A percentile compares a stretch with the other conserved stretches of the same genome.
These are phyloP conservation scores for Ostrea edulis DNA, from an alignment of 1,140 invertebrate genomes.

Conservation along the genomic window DNA sequence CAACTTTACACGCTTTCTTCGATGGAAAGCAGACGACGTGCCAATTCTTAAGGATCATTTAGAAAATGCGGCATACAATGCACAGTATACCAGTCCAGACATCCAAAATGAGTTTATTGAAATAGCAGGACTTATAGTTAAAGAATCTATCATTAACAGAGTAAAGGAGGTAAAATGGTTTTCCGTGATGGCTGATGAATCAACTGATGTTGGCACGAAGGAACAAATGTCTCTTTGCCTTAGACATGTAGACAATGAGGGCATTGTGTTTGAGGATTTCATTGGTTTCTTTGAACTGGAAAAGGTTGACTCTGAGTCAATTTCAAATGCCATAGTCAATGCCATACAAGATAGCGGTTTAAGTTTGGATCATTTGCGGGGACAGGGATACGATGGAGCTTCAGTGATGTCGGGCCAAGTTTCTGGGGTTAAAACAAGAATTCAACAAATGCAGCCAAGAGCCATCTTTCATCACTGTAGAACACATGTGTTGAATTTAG, in stretches of 20 bases:
- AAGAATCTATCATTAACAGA: background rate
- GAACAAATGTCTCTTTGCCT: slow-evolving; percentile 46
- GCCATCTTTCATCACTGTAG: background rate
- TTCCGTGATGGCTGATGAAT: slow-evolving; percentile 51
- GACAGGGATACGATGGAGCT: background rate
- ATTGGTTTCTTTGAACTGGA: background rate
- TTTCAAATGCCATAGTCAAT: slow-evolving; percentile 12
- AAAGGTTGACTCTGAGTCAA: slow-evolving; percentile 16
- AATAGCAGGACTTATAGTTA: slow-evolving; percentile 35
- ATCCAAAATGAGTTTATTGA: slow-evolving; percentile 54
- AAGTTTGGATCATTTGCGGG: background rate
- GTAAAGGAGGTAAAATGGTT: slow-evolving; percentile 39
- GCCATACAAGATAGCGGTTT: background rate
- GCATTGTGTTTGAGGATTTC: slow-evolving; percentile 16
- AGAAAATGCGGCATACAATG: slow-evolving; percentile 4
- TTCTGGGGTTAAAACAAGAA: background rate
- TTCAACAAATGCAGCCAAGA: background rate
- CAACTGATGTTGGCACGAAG: slow-evolving; percentile 39
- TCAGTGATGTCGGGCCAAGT: background rate
- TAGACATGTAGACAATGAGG: slow-evolving; percentile 2
- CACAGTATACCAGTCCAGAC: slow-evolving; percentile 29
- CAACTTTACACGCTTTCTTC: background rate
- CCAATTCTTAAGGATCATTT: slow-evolving; percentile 38
- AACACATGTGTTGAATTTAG: background rate
- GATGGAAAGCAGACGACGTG: background rate